Conservation (phyloP, 2,797 vertebrate genomes). For the Hylomyscus alleni region DNA sequence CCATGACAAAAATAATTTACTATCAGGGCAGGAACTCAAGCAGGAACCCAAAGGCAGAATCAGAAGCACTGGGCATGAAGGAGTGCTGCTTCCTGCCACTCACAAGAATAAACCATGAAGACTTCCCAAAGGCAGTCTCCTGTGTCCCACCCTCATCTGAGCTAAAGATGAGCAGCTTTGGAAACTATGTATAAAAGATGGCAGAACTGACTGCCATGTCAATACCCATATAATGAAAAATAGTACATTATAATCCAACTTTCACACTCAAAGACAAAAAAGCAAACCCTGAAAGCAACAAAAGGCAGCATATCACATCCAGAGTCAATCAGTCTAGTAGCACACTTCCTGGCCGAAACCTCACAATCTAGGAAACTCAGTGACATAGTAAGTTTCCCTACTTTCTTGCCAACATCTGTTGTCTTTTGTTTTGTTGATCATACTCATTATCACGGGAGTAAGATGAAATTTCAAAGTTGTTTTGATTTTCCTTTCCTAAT, state of each 20-base stretch:
- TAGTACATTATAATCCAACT: neutral
- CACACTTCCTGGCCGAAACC: neutral
- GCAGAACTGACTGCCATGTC: neutral
- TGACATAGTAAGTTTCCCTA: neutral
- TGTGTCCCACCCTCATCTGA: neutral
- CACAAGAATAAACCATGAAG: slow-evolving; percentile 13
- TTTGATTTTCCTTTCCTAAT: neutral
- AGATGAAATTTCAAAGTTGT: neutral
- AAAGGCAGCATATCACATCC: neutral
- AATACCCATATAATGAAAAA: slow-evolving; percentile 11
- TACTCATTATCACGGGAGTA: neutral
- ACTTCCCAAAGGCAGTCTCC: neutral
- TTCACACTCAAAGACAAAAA: neutral
- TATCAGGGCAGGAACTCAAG: neutral
- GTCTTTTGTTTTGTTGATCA: neutral
- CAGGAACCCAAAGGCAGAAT: neutral
- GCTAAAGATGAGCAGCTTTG: neutral
- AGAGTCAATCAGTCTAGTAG: neutral
- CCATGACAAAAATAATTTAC: neutral
- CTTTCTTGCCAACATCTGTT: neutral
- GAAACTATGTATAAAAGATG: slow-evolving; percentile 35
- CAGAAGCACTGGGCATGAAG: neutral
- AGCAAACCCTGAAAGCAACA: neutral
- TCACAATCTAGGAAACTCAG: neutral
- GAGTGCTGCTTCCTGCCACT: neutral